These are phyloP conservation scores for Melipona quadrifasciata DNA, from an alignment of 1,140 invertebrate genomes.

Conservation along the genomic window DNA sequence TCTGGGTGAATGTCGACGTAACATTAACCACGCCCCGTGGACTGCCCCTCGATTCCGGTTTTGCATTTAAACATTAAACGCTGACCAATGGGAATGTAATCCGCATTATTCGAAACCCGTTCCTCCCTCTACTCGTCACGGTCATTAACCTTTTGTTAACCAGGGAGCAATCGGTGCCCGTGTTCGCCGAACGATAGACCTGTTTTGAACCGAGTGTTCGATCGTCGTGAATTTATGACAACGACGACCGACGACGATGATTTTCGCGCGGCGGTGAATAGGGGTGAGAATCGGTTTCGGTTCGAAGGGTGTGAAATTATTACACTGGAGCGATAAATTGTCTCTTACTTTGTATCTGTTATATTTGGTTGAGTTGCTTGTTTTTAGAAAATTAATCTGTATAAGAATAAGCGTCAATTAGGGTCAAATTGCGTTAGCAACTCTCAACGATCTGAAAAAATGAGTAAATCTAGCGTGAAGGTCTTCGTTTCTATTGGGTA, in stretches of 20 bases:
- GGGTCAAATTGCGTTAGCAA: no score
- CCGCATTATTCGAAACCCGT: conserved; percentile 53
- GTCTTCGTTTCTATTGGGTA: no score
- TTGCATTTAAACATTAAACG: conserved; percentile 68
- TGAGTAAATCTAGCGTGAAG: no score
- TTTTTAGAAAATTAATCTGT: no score
- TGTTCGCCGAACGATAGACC: conserved; percentile 5
- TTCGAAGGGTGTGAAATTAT: neutral
- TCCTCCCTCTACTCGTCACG: conserved; percentile 38
- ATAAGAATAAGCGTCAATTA: no score
- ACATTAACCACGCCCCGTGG: conserved; percentile 68
- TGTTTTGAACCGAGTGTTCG: conserved; percentile 3
- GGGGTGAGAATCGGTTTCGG: conserved; percentile 3
- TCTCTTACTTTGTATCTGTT: no score
- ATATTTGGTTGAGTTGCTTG: no score
- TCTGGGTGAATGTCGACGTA: conserved; percentile 70
- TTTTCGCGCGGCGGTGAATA: neutral
- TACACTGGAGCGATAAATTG: neutral
- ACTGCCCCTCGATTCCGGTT: conserved; percentile 68
- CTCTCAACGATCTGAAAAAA: no score
- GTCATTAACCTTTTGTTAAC: conserved; percentile 62
- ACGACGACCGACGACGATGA: no score
- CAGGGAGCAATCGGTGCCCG: conserved; percentile 25
- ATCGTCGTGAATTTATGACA: conserved; percentile 2
- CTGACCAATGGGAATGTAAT: conserved; percentile 64